Conservation (phyloP, 2,888 invertebrate species). For the Limenitis camilla region DNA sequence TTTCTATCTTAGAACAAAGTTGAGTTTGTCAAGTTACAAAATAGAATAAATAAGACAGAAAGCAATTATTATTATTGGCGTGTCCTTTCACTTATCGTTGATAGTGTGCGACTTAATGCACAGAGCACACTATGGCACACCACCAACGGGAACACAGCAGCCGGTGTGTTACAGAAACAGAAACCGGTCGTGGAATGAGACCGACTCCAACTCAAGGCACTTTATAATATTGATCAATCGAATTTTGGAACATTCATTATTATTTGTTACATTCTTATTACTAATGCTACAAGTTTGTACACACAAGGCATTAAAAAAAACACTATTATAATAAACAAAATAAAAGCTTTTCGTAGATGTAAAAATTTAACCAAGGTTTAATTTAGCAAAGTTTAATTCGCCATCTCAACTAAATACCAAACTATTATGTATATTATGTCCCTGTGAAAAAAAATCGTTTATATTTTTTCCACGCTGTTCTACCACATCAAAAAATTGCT, state of each 20-base stretch:
- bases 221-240: constrained; percentile 69
- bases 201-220: constrained; percentile 63
- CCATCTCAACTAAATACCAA: too few relatives aligned
- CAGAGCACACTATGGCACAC: too few relatives aligned
- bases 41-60: constrained; percentile 56
- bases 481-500: too few relatives aligned
- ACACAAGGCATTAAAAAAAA: too few relatives aligned
- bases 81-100: constrained; percentile 70
- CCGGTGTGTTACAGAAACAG: constrained; percentile 56
- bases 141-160: constrained; percentile 52
- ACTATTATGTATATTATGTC: too few relatives aligned
- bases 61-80: constrained; percentile 53
- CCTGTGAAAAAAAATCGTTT: too few relatives aligned
- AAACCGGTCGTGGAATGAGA: constrained; percentile 70
- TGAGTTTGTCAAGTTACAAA: constrained; percentile 33
- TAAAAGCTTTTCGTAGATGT: too few relatives aligned
- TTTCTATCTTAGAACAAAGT: constrained; percentile 13
- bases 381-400: too few relatives aligned
- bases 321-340: too few relatives aligned
- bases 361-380: too few relatives aligned
- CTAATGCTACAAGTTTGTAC: too few relatives aligned
- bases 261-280: constrained; percentile 4
- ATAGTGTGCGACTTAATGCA: constrained; percentile 39
- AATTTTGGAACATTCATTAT: constrained; percentile 50
- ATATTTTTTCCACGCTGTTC: too few relatives aligned